phyloP scores from a whole-genome alignment of 2,888 invertebrate genomes.

The Hypolimnas misippus region DNA sequence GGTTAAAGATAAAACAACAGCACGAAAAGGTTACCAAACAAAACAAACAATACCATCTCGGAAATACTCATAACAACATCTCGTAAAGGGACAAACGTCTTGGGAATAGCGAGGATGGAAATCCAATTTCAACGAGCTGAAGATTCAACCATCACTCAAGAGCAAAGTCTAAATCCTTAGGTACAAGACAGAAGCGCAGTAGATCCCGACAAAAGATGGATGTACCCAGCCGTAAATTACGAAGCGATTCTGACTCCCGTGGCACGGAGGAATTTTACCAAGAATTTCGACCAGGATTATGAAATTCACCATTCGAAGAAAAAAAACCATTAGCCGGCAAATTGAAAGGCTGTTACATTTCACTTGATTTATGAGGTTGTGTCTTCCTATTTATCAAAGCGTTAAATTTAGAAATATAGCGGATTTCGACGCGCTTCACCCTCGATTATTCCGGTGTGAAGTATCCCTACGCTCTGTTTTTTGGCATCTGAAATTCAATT shows the following conservation, averaged over 20 bases:
- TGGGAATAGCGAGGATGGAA: constrained; percentile 28
- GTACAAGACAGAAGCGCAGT: constrained; percentile 23
- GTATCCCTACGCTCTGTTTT: constrained; percentile 23
- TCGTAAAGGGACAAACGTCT: constrained; percentile 23
- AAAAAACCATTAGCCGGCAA: constrained; percentile 51
- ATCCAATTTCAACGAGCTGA: constrained; percentile 34
- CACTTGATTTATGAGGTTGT: constrained; percentile 50
- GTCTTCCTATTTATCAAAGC: constrained; percentile 37
- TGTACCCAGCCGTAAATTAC: constrained; percentile 45
- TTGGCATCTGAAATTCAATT: constrained; percentile 26
- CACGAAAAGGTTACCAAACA: background rate
- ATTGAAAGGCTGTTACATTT: constrained; percentile 53
- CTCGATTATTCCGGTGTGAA: constrained; percentile 25
- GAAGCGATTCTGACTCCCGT: constrained; percentile 43
- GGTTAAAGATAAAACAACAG: background rate
- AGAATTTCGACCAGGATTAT: constrained; percentile 33
- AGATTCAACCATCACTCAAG: constrained; percentile 36
- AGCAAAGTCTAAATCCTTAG: constrained; percentile 30
- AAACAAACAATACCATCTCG: constrained; percentile 4
- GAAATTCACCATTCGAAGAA: constrained; percentile 45
- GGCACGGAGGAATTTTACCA: constrained; percentile 36
- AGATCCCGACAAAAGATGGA: constrained; percentile 44
- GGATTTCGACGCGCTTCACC: constrained; percentile 31
- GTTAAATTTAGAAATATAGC: constrained; percentile 44
- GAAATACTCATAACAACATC: constrained; percentile 18